These are phyloP conservation scores for Zophobas morio DNA, from an alignment of 1,140 invertebrate genomes.

Conservation along the genomic window DNA sequence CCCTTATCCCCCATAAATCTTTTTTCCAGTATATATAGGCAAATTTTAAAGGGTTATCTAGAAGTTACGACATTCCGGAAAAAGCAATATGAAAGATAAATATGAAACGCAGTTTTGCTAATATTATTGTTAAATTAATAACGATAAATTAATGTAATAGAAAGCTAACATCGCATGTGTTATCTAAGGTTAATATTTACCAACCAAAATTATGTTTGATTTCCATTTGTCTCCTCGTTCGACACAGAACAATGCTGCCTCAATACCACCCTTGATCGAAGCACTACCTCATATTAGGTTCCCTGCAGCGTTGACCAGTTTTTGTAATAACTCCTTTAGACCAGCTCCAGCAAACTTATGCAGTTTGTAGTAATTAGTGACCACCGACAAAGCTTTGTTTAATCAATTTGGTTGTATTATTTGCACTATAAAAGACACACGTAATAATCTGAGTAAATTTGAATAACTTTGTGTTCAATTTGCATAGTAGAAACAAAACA, in stretches of 20 bases:
- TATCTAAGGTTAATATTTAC: slow-evolving; percentile 40
- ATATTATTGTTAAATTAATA: slow-evolving; percentile 39
- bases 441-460: slow-evolving; percentile 41
- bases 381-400: slow-evolving; percentile 36
- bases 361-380: slow-evolving; percentile 33
- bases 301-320: slow-evolving; percentile 13
- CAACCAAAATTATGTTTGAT: slow-evolving; percentile 31
- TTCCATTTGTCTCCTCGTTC: slow-evolving; percentile 38
- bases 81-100: not conserved
- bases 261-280: not conserved
- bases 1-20: too few species aligned
- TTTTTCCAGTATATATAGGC: not conserved
- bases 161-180: slow-evolving; percentile 30
- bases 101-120: slow-evolving; percentile 20
- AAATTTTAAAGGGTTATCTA: not conserved
- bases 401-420: slow-evolving; percentile 38
- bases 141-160: slow-evolving; percentile 26
- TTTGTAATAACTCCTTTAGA: not conserved
- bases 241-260: slow-evolving; percentile 9
- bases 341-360: not conserved
- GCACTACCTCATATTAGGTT: not conserved
- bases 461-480: slow-evolving; percentile 43
- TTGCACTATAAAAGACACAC: slow-evolving; percentile 38
- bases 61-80: not conserved
- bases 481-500: slow-evolving; percentile 40